Conservation (phyloP, 30 jellyfish, hydroid and myxozoan genomes). For the Nemopilema nomurai region DNA sequence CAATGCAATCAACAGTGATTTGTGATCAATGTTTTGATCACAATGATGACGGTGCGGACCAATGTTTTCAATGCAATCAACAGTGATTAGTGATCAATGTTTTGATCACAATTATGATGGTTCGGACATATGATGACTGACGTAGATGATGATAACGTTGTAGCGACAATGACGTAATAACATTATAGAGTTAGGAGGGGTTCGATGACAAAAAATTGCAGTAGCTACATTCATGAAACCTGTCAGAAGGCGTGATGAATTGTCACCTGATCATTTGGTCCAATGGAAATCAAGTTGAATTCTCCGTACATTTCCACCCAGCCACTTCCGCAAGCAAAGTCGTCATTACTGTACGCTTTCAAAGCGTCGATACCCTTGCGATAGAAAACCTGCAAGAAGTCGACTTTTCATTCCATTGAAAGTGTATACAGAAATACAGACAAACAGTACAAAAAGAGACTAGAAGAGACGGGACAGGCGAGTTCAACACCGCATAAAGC, state of each 20-base stretch:
- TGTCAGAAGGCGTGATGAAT: too few species aligned
- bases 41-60: neutral
- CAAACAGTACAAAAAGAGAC: neutral
- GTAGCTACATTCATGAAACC: too few species aligned
- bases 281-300: conserved; percentile 59
- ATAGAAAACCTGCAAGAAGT: conserved; percentile 60
- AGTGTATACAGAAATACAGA: neutral
- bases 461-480: neutral
- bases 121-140: neutral
- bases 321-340: conserved; percentile 56
- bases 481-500: too few species aligned
- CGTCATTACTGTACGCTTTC: conserved; percentile 29
- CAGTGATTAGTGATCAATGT: neutral
- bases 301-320: conserved; percentile 97
- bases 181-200: too few species aligned
- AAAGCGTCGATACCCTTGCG: conserved; percentile 72
- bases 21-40: neutral
- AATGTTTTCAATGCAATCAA: neutral
- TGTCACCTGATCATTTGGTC: conserved; percentile 91
- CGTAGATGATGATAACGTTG: neutral
- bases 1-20: neutral
- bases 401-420: neutral
- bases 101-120: too few species aligned
- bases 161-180: too few species aligned
- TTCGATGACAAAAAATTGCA: too few species aligned